Evolutionary conservation across 2,888 invertebrate species (phyloP).

Genomic region (Iphiclides podalirius): DNA sequence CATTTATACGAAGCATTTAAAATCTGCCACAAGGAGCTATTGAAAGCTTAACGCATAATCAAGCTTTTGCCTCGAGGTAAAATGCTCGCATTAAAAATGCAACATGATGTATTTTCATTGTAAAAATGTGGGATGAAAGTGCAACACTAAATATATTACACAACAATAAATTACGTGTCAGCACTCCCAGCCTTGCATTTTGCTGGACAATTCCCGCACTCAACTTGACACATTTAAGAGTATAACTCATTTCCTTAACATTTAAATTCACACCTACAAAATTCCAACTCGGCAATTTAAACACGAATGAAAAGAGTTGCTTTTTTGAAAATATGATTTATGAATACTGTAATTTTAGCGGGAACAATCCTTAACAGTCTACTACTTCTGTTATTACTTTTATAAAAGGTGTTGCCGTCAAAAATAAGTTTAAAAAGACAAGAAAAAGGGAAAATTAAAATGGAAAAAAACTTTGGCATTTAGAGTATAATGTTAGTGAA

Average conservation of each 20-base stretch:
- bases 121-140: conserved; percentile 17
- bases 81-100: conserved; percentile 17
- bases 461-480: not conserved
- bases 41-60: conserved; percentile 20
- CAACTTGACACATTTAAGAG: conserved; percentile 25
- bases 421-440: not conserved
- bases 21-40: conserved; percentile 16
- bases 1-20: conserved; percentile 14
- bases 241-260: conserved; percentile 24
- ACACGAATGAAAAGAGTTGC: conserved; percentile 6
- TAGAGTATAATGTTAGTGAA: too few species aligned
- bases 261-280: conserved; percentile 22
- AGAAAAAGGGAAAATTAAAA: not conserved
- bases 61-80: conserved; percentile 15
- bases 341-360: not conserved
- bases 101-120: conserved; percentile 20
- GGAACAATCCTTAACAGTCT: not conserved
- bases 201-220: conserved; percentile 22
- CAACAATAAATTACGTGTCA: conserved; percentile 24
- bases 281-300: conserved; percentile 14
- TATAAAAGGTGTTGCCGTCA: not conserved
- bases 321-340: conserved; percentile 17
- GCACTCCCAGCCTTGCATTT: conserved; percentile 20
- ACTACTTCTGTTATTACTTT: not conserved
- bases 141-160: conserved; percentile 19